Conservation (phyloP, 2,797 vertebrate species). For the Liasis olivaceus region DNA sequence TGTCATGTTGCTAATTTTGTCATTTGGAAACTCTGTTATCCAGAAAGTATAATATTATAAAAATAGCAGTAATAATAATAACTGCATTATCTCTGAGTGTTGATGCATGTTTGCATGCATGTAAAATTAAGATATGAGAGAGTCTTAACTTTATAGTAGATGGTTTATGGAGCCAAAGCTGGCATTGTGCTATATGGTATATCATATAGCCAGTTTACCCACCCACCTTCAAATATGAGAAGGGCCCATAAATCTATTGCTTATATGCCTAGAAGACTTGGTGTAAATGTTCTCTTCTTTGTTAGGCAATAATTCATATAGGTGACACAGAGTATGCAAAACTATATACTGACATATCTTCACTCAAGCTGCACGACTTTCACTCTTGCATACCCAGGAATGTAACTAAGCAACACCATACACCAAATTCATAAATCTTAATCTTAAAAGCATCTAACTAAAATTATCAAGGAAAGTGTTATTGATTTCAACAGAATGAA, state of each 20-base stretch:
- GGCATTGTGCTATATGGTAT: slow-evolving; percentile 58
- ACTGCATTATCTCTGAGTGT: slow-evolving; percentile 9
- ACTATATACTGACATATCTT: slow-evolving; percentile 47
- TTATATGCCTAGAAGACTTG: slow-evolving; percentile 55
- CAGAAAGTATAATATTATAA: slow-evolving; percentile 25
- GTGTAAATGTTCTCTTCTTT: slow-evolving; percentile 64
- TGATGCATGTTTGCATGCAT: slow-evolving; percentile 1
- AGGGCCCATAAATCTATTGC: slow-evolving; percentile 69
- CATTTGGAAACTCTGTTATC: slow-evolving; percentile 11
- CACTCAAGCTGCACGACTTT: slow-evolving; percentile 44
- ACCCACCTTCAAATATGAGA: slow-evolving; percentile 30
- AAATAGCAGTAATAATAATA: background rate
- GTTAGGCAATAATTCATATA: slow-evolving; percentile 63
- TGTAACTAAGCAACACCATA: slow-evolving; percentile 9
- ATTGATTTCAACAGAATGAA: background rate
- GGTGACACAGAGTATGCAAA: slow-evolving; percentile 44
- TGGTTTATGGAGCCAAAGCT: slow-evolving; percentile 54
- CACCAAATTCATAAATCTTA: slow-evolving; percentile 9
- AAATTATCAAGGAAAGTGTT: background rate
- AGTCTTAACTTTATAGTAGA: slow-evolving; percentile 55
- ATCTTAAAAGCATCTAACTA: slow-evolving; percentile 16
- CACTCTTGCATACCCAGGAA: slow-evolving; percentile 43
- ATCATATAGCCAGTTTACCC: slow-evolving; percentile 66
- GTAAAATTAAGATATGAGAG: slow-evolving; percentile 46
- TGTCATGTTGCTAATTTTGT: slow-evolving; percentile 25